Evolutionary conservation across 2,888 invertebrate species (phyloP).

Genomic region (Scaptomyza flava): DNA sequence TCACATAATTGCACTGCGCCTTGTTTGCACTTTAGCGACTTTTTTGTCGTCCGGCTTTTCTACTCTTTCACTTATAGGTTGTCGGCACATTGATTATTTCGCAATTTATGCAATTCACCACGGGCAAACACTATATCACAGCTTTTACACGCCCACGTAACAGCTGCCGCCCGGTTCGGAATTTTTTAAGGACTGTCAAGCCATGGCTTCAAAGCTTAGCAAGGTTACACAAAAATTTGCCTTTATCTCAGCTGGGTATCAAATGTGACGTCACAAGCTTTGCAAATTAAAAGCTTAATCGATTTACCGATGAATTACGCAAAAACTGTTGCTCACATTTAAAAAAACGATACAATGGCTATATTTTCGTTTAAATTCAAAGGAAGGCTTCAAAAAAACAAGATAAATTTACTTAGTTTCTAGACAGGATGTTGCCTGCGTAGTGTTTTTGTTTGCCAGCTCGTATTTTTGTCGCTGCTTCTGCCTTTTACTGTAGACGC

Average conservation of each 20-base stretch:
- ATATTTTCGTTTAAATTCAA: neutral
- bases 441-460: conserved; percentile 61
- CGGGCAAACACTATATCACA: conserved; percentile 14
- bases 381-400: no score
- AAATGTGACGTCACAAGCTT: conserved; percentile 14
- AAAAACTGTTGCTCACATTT: conserved; percentile 12
- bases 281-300: neutral
- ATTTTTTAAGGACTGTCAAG: conserved; percentile 47
- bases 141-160: conserved; percentile 44
- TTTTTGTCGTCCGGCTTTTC: conserved; percentile 11
- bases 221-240: conserved; percentile 23
- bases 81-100: conserved; percentile 30
- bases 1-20: conserved; percentile 19
- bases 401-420: conserved; percentile 12
- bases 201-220: conserved; percentile 10
- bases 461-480: conserved; percentile 73
- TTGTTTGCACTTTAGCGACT: conserved; percentile 21
- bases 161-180: conserved; percentile 44
- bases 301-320: conserved; percentile 12
- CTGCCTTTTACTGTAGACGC: conserved; percentile 59
- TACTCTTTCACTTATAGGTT: neutral
- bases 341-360: neutral
- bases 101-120: conserved; percentile 8
- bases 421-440: conserved; percentile 37
- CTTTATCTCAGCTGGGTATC: neutral